Evolutionary conservation across 2,113 vertebrate species (phyloP).

Genomic region (Protobothrops mucrosquamatus): DNA sequence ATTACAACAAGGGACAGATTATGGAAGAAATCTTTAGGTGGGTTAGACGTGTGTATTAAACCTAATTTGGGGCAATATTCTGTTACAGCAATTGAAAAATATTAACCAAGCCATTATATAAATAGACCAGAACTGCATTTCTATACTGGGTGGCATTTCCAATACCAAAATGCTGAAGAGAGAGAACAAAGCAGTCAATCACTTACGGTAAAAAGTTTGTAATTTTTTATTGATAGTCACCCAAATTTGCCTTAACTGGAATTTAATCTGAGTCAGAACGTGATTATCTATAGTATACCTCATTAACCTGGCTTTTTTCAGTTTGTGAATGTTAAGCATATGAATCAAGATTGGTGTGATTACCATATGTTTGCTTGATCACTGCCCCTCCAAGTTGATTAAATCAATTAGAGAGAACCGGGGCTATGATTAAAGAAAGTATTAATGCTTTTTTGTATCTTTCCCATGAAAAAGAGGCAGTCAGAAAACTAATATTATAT

Average conservation of each 20-base stretch:
- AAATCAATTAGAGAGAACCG: background rate
- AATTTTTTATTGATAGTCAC: background rate
- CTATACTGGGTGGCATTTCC: background rate
- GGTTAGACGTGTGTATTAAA: background rate
- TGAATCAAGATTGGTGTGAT: background rate
- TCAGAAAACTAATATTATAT: background rate
- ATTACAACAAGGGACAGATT: background rate
- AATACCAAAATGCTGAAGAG: background rate
- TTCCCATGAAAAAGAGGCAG: background rate
- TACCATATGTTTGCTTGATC: background rate
- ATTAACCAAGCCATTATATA: background rate
- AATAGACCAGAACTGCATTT: background rate
- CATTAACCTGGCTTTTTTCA: background rate
- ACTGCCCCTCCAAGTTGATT: background rate
- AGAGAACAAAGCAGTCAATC: background rate
- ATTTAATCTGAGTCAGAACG: background rate
- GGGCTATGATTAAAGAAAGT: background rate
- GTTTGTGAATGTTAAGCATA: background rate
- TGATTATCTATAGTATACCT: background rate
- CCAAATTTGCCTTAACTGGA: background rate
- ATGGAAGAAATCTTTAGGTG: background rate
- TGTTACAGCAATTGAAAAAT: background rate
- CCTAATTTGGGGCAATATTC: background rate
- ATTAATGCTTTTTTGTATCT: background rate
- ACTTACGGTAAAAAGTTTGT: background rate